Evolutionary conservation across 1,140 invertebrate genomes (phyloP).

Genomic region (Bombus terrestris): DNA sequence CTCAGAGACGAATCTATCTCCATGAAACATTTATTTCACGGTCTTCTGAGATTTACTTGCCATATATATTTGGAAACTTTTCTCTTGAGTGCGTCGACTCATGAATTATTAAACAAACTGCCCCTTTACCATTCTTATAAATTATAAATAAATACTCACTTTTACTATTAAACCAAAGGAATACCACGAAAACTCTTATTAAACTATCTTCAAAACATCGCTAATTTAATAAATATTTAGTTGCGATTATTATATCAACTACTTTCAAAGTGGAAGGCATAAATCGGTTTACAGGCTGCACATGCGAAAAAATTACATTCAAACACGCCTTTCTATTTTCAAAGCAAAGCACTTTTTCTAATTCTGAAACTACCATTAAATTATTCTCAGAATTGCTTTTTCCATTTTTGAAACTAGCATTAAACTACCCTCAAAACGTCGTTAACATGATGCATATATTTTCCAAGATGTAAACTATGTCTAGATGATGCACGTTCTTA

Average conservation of each 20-base stretch:
- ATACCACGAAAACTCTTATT: neutral
- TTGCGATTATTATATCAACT: neutral
- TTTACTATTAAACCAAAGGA: neutral
- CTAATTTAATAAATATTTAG: neutral
- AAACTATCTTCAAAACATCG: neutral
- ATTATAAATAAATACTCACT: neutral
- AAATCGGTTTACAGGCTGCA: neutral
- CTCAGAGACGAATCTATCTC: neutral
- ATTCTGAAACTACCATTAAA: neutral
- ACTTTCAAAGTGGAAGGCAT: neutral
- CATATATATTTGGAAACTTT: constrained; percentile 27
- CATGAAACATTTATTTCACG: constrained; percentile 39
- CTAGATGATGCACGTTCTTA: too few relatives aligned
- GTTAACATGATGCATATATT: neutral
- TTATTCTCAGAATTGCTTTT: too few relatives aligned
- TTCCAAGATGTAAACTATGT: neutral
- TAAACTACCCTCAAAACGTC: neutral
- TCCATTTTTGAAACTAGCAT: neutral
- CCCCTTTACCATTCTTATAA: neutral
- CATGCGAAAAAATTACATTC: neutral
- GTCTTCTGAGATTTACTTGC: neutral
- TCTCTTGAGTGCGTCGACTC: neutral
- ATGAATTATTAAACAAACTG: constrained; percentile 10
- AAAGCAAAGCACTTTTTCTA: neutral
- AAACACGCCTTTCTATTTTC: neutral